Conservation (phyloP, 1,140 invertebrate genomes). For the Aporrectodea caliginosa region DNA sequence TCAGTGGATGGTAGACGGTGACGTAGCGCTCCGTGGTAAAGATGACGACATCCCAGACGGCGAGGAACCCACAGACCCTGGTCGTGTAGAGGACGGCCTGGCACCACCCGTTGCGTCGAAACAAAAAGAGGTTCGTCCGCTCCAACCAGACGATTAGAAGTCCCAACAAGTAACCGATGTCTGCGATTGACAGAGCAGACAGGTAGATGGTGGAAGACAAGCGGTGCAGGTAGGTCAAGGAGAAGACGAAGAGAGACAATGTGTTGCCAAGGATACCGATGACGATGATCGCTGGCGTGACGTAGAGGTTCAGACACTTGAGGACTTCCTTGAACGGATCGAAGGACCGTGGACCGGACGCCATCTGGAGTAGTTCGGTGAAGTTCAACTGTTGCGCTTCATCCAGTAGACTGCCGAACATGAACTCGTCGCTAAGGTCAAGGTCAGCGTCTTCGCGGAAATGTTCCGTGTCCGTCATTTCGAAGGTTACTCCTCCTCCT, state of each 20-base stretch:
- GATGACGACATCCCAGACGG: slow-evolving; percentile 26
- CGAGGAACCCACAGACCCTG: slow-evolving; percentile 18
- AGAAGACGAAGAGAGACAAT: slow-evolving; percentile 27
- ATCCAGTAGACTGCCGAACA: too few relatives aligned
- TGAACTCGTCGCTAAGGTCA: too few relatives aligned
- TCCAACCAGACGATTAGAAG: slow-evolving; percentile 24
- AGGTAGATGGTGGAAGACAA: slow-evolving; percentile 23
- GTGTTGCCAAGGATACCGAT: slow-evolving; percentile 27
- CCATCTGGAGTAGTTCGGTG: too few relatives aligned
- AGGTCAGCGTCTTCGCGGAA: too few relatives aligned
- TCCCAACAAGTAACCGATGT: slow-evolving; percentile 16
- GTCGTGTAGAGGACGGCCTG: slow-evolving; percentile 16
- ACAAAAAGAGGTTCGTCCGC: too few relatives aligned
- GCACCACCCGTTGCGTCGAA: too few relatives aligned
- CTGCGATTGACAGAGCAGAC: slow-evolving; percentile 18
- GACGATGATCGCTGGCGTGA: slow-evolving; percentile 25
- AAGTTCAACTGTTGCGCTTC: too few relatives aligned
- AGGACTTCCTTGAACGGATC: slow-evolving; percentile 12
- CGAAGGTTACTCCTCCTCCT: too few relatives aligned
- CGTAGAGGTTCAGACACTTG: slow-evolving; percentile 17
- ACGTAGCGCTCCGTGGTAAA: slow-evolving; percentile 29
- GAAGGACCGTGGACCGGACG: too few relatives aligned
- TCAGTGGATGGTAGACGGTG: slow-evolving; percentile 21
- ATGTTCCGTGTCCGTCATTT: too few relatives aligned
- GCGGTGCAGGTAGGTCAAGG: slow-evolving; percentile 18